Base-by-base conservation (phyloP, 2,113 vertebrate genomes). In the Lontra canadensis region DNA sequence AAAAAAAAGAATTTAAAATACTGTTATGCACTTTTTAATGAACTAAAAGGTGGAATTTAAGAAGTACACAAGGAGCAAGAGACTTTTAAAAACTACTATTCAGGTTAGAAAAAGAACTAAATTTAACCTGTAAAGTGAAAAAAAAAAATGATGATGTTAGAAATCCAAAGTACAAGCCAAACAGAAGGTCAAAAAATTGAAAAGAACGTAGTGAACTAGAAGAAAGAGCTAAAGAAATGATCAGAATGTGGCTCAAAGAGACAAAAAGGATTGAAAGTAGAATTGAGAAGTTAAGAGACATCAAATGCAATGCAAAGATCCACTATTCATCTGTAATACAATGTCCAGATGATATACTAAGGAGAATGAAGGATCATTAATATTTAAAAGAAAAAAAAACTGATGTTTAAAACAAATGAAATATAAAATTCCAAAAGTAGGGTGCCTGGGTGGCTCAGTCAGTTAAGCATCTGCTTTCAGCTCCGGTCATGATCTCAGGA, bases 21-120 rank as follows among this genome's bases (percentile, higher is more conserved):
- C 7, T 80, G 2, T 84, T 74, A 87, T 90, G 78, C 69, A 92
- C 34, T 89, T 57, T 31, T 82, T 93, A 74, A 71, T 67, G 6
- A 85, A 92, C 25, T 63, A 39, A 88, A 79, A 88, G 6, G 47
- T 78, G 42, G 42, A 82, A 92, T 42, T 89, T 95, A 49, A 57
- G 52, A 95, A 86, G 57, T 34, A 1, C 14, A 95, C 52, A 97
- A 94, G 17, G 29, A 96, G 74, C 7, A 92, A 73, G 65, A 74
- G 7, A 65, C 21, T 63, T 92, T 83, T 15, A 73, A 92, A 79
- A 82, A 59, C 7, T 3, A 84, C 34, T 87, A 31, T 29, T 29
- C 21, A 74, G 26, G 3, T 95, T 93, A 59, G 59, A 44, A 92
- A 81, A 94, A 69, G 26, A 88, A 88, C 44, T 67, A 76, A 76